Percentiles rank a stretch among this genome's conserved stretches.
These are phyloP conservation scores for Lepus timidus DNA, from an alignment of 2,113 vertebrate species.

Conservation along the genomic window DNA sequence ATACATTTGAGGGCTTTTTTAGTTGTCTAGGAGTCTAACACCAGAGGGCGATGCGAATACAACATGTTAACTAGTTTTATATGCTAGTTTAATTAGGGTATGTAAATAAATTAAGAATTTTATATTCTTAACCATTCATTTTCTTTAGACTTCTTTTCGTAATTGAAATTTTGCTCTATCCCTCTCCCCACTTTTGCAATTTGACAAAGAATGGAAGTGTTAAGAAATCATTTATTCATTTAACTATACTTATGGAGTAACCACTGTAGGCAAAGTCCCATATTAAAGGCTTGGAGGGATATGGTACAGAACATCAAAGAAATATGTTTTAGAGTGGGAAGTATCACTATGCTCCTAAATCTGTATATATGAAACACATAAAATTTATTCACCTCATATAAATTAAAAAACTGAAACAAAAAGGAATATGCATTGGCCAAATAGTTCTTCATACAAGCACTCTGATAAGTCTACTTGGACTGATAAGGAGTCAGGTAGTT, in stretches of 20 bases:
- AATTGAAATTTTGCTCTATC: background rate
- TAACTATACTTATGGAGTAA: constrained; percentile 58
- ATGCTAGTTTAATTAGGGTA: background rate
- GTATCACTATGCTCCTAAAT: too few species aligned
- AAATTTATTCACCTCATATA: too few species aligned
- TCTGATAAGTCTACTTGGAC: background rate
- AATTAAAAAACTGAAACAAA: too few species aligned
- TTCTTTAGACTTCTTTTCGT: background rate
- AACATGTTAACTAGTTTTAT: constrained; percentile 58
- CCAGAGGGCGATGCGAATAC: constrained; percentile 77
- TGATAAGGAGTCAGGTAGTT: background rate
- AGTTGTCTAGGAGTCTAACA: constrained; percentile 56
- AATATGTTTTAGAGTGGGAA: too few species aligned
- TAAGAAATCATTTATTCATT: background rate
- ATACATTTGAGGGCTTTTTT: background rate
- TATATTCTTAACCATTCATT: background rate
- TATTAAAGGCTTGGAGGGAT: background rate
- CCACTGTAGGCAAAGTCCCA: background rate
- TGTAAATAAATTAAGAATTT: constrained; percentile 54
- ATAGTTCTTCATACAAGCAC: background rate
- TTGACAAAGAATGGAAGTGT: constrained; percentile 1
- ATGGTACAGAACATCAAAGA: background rate
- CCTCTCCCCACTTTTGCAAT: background rate
- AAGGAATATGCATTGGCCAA: background rate
- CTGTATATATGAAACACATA: too few species aligned